Percentiles rank a stretch among this genome's conserved stretches.
These are phyloP conservation scores for Acronicta leporina DNA, from an alignment of 2,888 invertebrate species.

Conservation along the genomic window DNA sequence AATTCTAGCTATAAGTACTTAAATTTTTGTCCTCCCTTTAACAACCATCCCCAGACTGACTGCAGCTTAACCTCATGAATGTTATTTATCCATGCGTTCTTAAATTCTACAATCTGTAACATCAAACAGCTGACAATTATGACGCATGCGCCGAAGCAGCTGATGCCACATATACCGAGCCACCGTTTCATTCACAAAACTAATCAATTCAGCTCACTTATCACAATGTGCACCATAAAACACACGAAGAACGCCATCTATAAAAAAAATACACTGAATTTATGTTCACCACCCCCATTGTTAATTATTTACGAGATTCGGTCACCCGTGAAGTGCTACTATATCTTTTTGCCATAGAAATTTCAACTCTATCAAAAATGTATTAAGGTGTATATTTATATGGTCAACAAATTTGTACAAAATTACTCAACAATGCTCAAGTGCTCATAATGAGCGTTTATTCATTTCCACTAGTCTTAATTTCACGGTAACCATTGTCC, in stretches of 20 bases:
- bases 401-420: conserved; percentile 17
- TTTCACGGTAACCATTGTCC: conserved; percentile 76
- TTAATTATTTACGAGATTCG: conserved; percentile 53
- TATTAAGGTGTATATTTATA: conserved; percentile 6
- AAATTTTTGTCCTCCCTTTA: no score
- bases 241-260: conserved; percentile 43
- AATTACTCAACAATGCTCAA: conserved; percentile 52
- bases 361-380: background rate
- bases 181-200: conserved; percentile 48
- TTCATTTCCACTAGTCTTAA: conserved; percentile 74
- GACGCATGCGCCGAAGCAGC: conserved; percentile 32
- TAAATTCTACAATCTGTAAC: background rate
- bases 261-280: conserved; percentile 45
- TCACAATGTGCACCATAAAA: conserved; percentile 48
- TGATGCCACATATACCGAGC: conserved; percentile 30
- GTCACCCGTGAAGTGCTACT: conserved; percentile 44
- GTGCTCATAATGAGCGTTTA: conserved; percentile 72
- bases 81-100: no score
- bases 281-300: conserved; percentile 45
- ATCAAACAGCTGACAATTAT: conserved; percentile 15
- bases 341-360: background rate
- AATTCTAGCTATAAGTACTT: no score
- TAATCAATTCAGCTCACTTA: conserved; percentile 47
- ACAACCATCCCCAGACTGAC: no score
- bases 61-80: no score